Evolutionary conservation across 2,797 vertebrate species (phyloP), one percentile per base, ranked within the genome.

Genomic region (Pangasius larnaudii): DNA sequence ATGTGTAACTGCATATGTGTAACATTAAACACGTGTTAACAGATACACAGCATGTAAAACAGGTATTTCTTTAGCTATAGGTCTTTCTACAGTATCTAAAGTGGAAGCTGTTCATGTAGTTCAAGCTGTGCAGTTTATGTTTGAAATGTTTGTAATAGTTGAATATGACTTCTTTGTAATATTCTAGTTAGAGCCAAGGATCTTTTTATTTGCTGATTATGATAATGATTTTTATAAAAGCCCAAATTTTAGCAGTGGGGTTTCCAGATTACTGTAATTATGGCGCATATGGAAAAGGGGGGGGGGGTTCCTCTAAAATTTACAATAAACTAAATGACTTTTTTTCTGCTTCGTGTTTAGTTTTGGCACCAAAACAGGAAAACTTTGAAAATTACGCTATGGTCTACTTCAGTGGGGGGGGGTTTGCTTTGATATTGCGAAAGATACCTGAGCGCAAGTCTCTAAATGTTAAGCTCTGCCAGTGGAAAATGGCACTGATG

Each of bases 401-500:
- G 30, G 10, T 39, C 1, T 6, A 61, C 42, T 81, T 39, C 56
- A 81, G 51, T 80, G n/a, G 30, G 14, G 14, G n/a, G n/a, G n/a
- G n/a, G n/a, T n/a, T 61, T 42, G 36, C 36, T 81, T 61, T 27
- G 58, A 82, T 61, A 82, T 82, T 75, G 42, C 24, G 4, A 77
- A 74, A 75, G 58, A 77, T 67, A 13, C n/a, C 3, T 67, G 53
- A 46, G 65, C 33, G 56, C 10, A 81, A n/a, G 74, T 6, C 53
- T 80, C 14, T 13, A 79, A 61, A 61, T 59, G 30, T 80, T 80
- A 42, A 61, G 56, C 78, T 42, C 53, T 14, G 79, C 33, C 36
- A 39, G 79, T 61, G 53, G 56, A 81, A 81, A 81, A 81, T 81
- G 79, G 56, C 6, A 39, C 56, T 81, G 56, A 81, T 0, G 56